phyloP scores from a whole-genome alignment of 2,797 vertebrate species.

The Leptoclinus maculatus region DNA sequence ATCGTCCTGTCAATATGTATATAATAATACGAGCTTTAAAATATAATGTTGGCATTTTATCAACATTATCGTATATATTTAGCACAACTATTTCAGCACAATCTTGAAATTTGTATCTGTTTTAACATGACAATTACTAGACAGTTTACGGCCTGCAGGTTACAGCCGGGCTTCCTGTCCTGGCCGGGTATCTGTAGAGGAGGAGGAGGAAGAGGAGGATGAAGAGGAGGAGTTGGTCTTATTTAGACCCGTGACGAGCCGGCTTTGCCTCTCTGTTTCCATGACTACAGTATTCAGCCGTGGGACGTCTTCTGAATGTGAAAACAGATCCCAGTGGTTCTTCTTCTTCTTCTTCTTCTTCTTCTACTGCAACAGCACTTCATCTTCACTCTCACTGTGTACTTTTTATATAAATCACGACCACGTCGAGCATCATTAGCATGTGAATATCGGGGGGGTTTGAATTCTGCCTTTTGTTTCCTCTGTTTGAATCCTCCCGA shows the following conservation, averaged over 20 bases:
- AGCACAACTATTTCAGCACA: too few species aligned
- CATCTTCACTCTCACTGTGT: slow-evolving; percentile 32
- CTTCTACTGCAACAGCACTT: slow-evolving; percentile 30
- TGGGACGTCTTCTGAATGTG: slow-evolving; percentile 79
- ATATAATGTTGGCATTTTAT: too few species aligned
- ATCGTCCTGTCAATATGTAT: too few species aligned
- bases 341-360: neutral
- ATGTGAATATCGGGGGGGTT: slow-evolving; percentile 43
- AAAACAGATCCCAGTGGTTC: slow-evolving; percentile 74
- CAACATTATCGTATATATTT: neutral
- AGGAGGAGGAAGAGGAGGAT: neutral
- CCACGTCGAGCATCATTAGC: slow-evolving; percentile 28
- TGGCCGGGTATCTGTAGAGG: slow-evolving; percentile 39
- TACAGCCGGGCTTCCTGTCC: slow-evolving; percentile 59
- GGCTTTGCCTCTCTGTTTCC: slow-evolving; percentile 77
- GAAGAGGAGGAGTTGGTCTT: slow-evolving; percentile 24
- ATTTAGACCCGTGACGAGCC: slow-evolving; percentile 54
- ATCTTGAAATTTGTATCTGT: neutral
- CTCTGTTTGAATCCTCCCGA: slow-evolving; percentile 16
- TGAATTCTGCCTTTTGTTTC: slow-evolving; percentile 40
- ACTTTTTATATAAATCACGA: slow-evolving; percentile 11
- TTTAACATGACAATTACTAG: too few species aligned
- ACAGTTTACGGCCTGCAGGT: slow-evolving; percentile 10
- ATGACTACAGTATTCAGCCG: slow-evolving; percentile 78
- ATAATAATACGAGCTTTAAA: too few species aligned